phyloP scores from a whole-genome alignment of 2,888 invertebrate genomes.

The Caenorhabditis japonica region DNA sequence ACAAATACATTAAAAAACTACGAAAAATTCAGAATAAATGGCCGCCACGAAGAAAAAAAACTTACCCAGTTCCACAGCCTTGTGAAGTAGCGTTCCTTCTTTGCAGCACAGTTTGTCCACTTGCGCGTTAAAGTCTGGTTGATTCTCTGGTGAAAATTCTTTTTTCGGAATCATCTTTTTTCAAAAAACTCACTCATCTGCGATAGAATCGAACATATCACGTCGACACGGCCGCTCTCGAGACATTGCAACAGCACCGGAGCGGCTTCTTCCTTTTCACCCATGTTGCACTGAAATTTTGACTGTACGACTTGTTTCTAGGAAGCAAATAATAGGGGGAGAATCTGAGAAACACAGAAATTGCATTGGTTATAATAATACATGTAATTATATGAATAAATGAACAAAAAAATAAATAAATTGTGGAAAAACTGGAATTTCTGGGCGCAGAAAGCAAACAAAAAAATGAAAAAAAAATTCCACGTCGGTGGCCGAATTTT shows the following conservation, averaged over 20 bases:
- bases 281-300: slow-evolving; percentile 41
- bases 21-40: too few species aligned
- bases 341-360: neutral
- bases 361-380: too few species aligned
- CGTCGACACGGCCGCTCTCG: slow-evolving; percentile 69
- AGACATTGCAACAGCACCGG: slow-evolving; percentile 63
- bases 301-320: too few species aligned
- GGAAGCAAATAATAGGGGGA: neutral
- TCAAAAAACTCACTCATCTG: slow-evolving; percentile 61
- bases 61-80: slow-evolving; percentile 70
- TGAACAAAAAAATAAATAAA: slow-evolving; percentile 32
- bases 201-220: slow-evolving; percentile 67
- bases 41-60: too few species aligned
- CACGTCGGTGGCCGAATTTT: slow-evolving; percentile 48
- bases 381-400: slow-evolving; percentile 33
- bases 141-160: slow-evolving; percentile 52
- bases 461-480: slow-evolving; percentile 15
- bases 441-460: too few species aligned
- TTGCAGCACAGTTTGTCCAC: slow-evolving; percentile 71
- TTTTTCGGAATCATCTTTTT: neutral
- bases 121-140: slow-evolving; percentile 60
- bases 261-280: slow-evolving; percentile 47
- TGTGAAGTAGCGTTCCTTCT: slow-evolving; percentile 78
- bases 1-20: too few species aligned
- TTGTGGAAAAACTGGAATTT: slow-evolving; percentile 19